A percentile compares a stretch with the other conserved stretches of the same genome.
Evolutionary conservation across 2,113 vertebrate species (phyloP).

Genomic region (Rhynchomys soricoides): DNA sequence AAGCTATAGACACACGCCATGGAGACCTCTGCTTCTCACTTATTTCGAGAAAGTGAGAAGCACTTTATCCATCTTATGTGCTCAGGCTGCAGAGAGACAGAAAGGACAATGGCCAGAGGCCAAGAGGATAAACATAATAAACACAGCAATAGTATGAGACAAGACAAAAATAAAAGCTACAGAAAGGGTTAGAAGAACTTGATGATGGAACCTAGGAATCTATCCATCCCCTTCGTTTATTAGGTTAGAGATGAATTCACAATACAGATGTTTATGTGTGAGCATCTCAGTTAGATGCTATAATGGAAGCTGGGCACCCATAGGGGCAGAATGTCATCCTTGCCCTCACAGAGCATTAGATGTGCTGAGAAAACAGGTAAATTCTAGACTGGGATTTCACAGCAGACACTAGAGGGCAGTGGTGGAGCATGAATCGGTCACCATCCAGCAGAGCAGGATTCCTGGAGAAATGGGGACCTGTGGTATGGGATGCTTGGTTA

Average conservation of each 20-base stretch:
- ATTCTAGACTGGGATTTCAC: not conserved
- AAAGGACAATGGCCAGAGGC: not conserved
- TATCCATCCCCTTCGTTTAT: not conserved
- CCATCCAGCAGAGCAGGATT: accelerated
- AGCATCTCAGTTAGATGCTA: not conserved
- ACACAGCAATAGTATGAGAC: not conserved
- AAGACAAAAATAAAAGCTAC: slow-evolving; percentile 7
- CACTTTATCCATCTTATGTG: not conserved
- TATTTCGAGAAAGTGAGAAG: too few species aligned
- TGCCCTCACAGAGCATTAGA: not conserved
- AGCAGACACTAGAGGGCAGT: slow-evolving; percentile 32
- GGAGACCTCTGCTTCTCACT: not conserved
- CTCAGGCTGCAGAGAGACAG: not conserved
- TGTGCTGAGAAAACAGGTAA: not conserved
- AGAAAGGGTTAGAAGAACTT: not conserved
- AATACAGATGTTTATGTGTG: not conserved
- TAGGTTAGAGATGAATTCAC: not conserved
- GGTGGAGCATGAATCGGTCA: not conserved
- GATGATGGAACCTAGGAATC: not conserved
- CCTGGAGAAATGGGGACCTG: not conserved
- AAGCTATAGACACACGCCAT: not conserved
- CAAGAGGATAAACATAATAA: not conserved
- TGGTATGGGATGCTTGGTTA: not conserved
- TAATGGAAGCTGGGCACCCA: not conserved
- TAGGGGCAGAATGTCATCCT: not conserved